Evolutionary conservation across 2,797 vertebrate species (phyloP).

Genomic region (Anabacerthia variegaticeps): DNA sequence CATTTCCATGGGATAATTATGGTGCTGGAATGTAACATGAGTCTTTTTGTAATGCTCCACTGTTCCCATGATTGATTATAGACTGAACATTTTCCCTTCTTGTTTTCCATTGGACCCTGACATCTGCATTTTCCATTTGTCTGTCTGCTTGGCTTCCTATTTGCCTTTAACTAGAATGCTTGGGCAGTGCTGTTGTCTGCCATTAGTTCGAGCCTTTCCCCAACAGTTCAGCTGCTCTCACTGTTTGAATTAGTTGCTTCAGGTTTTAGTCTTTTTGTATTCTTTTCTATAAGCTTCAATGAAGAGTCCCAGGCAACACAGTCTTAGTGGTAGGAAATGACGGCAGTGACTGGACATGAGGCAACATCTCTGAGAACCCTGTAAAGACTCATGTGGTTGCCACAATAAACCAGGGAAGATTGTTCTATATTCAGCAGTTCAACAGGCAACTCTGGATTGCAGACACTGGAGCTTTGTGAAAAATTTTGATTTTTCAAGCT

Average conservation of each 20-base stretch:
- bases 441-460: background rate
- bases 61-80: background rate
- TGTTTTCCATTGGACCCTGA: background rate
- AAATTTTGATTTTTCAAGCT: background rate
- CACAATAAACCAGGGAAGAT: background rate
- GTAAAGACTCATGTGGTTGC: background rate
- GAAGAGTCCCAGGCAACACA: background rate
- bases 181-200: background rate
- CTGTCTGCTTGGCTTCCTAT: background rate
- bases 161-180: background rate
- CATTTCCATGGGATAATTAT: background rate
- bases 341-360: background rate
- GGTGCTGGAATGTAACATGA: background rate
- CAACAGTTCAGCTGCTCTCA: background rate
- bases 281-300: background rate
- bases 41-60: background rate
- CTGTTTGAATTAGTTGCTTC: background rate
- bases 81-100: background rate
- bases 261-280: background rate
- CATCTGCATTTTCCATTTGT: background rate
- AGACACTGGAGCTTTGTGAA: background rate
- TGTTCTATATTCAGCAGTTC: rapidly evolving
- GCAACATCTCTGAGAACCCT: background rate
- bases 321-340: background rate
- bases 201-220: background rate